Percentiles rank a stretch among this genome's conserved stretches.
Conservation (phyloP, 2,113 vertebrate genomes). For the Poeciliopsis occidentalis region DNA sequence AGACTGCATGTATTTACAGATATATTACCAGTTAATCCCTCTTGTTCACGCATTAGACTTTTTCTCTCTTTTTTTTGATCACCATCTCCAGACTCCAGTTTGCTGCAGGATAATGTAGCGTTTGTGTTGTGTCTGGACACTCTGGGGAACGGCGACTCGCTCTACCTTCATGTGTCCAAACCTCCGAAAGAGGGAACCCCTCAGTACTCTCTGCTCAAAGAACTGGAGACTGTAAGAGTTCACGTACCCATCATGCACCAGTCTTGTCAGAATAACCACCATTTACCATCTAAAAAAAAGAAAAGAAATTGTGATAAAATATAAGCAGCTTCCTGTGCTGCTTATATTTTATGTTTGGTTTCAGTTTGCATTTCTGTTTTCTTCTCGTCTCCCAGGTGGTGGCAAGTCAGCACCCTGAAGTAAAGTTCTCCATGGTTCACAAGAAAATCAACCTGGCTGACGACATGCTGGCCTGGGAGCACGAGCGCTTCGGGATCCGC, state of each 20-base stretch:
- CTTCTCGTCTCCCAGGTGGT: conserved; percentile 79
- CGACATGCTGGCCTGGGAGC: conserved; percentile 97
- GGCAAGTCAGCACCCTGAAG: conserved; percentile 86
- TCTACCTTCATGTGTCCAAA: conserved; percentile 96
- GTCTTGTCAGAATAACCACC: background rate
- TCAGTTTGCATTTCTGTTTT: background rate
- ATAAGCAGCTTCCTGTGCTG: background rate
- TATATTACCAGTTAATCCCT: background rate
- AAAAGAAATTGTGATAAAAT: background rate
- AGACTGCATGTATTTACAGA: no score
- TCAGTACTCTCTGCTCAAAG: conserved; percentile 88
- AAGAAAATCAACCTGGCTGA: conserved; percentile 99
- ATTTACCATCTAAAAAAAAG: background rate
- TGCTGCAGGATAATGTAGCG: conserved; percentile 97
- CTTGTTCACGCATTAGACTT: no score
- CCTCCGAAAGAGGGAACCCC: conserved; percentile 94
- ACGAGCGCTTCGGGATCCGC: conserved; percentile 96
- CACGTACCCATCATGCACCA: background rate
- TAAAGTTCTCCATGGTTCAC: conserved; percentile 97
- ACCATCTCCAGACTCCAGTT: conserved; percentile 87
- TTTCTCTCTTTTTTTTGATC: no score
- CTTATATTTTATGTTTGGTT: no score
- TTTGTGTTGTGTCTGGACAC: conserved; percentile 98
- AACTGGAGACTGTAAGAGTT: conserved; percentile 86
- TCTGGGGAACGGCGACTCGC: conserved; percentile 85